These are phyloP conservation scores for Fundulus diaphanus DNA, from an alignment of 2,797 vertebrate genomes.

Conservation along the genomic window DNA sequence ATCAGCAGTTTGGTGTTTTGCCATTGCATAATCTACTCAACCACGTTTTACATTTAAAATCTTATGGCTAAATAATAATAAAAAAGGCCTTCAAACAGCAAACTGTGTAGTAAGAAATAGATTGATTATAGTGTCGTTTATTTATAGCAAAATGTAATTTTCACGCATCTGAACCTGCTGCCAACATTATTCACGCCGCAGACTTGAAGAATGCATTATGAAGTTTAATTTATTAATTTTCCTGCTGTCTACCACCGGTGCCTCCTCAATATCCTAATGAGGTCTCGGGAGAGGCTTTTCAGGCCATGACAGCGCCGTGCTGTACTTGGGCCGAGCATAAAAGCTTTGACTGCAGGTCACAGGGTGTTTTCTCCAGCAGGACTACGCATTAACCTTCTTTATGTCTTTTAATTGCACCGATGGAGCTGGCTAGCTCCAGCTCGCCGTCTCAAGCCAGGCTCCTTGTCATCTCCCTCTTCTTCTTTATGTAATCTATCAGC, in stretches of 20 bases:
- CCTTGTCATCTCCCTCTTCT: slow-evolving; percentile 21
- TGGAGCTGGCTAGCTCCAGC: not conserved
- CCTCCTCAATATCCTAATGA: slow-evolving; percentile 40
- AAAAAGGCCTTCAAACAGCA: not conserved
- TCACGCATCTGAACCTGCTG: slow-evolving; percentile 7
- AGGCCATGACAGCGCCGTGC: not conserved
- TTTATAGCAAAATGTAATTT: not conserved
- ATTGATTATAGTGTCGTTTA: too few relatives aligned
- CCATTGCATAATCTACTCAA: not conserved
- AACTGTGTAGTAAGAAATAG: not conserved
- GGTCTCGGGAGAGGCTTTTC: slow-evolving; percentile 25
- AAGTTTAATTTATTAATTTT: slow-evolving; percentile 17
- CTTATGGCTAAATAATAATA: not conserved
- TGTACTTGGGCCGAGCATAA: slow-evolving; percentile 11
- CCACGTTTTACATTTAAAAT: not conserved
- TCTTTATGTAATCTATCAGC: not conserved
- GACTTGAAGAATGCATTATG: slow-evolving; percentile 1
- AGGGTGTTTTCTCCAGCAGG: slow-evolving; percentile 35
- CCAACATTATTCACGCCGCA: slow-evolving; percentile 2
- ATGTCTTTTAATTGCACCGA: slow-evolving; percentile 34
- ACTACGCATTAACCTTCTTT: slow-evolving; percentile 51
- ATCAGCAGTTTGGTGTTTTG: not conserved
- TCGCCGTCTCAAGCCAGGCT: slow-evolving; percentile 6
- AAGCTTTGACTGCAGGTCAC: slow-evolving; percentile 19
- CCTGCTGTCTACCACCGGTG: not conserved